Conservation (phyloP, 23 tunicate genomes). For the Oikopleura vanhoeffeni region DNA sequence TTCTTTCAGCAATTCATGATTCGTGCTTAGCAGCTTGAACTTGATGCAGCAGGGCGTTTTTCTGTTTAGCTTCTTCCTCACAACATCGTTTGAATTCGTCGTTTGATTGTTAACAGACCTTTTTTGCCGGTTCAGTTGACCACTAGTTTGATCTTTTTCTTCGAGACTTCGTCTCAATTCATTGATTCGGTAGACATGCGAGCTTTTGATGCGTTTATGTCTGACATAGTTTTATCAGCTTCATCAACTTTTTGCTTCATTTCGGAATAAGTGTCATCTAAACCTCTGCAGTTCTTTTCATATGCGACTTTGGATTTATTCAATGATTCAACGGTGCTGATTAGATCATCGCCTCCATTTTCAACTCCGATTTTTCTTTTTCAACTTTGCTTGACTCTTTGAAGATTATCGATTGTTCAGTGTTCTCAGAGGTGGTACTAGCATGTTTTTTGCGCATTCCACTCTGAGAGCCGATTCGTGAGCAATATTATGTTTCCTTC, state of each 20-base stretch:
- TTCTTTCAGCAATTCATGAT: no score
- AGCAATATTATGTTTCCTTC: conserved; percentile 61
- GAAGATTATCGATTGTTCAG: background rate
- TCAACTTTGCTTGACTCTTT: conserved; percentile 23
- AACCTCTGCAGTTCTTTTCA: background rate
- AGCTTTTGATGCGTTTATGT: background rate
- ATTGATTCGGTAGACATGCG: background rate
- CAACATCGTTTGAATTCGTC: conserved; percentile 60
- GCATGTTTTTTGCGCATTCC: background rate
- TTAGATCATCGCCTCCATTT: conserved; percentile 72
- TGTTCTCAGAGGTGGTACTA: background rate
- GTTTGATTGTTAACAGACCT: conserved; percentile 75
- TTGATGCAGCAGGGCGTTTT: conserved; percentile 16
- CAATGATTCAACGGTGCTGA: background rate
- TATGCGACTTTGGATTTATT: background rate
- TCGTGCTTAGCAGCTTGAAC: conserved; percentile 21
- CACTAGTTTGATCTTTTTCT: no score
- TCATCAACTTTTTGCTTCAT: background rate
- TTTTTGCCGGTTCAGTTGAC: conserved; percentile 56
- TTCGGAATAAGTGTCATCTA: background rate
- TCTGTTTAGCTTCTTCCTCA: conserved; percentile 72
- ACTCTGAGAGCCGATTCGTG: conserved; percentile 34
- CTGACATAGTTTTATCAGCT: background rate
- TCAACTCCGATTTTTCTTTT: no score
- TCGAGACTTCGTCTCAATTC: conserved; percentile 50